Percentiles rank a stretch among this genome's conserved stretches.
These are phyloP conservation scores for Ammodytes dubius DNA, from an alignment of 2,113 vertebrate species.

Conservation along the genomic window DNA sequence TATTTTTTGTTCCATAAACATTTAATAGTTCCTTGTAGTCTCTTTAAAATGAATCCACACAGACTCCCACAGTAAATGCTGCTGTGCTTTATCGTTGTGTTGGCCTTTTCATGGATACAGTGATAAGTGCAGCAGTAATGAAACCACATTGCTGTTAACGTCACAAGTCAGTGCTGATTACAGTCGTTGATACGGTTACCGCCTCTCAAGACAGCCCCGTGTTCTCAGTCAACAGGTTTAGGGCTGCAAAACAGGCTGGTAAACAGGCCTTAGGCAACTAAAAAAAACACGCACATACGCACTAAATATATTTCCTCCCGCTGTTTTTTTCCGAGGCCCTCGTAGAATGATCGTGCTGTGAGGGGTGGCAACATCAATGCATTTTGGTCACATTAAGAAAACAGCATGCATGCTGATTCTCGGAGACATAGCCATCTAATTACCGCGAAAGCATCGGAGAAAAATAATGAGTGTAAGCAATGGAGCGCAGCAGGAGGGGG, in stretches of 20 bases:
- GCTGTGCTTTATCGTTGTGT: constrained; percentile 8
- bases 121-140: constrained; percentile 58
- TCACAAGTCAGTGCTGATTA: constrained; percentile 36
- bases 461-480: constrained; percentile 60
- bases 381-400: constrained; percentile 56
- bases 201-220: neutral
- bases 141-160: constrained; percentile 36
- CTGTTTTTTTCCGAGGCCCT: neutral
- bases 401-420: constrained; percentile 25
- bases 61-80: neutral
- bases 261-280: constrained; percentile 22
- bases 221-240: constrained; percentile 16
- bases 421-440: constrained; percentile 56
- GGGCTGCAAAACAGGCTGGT: constrained; percentile 8
- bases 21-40: too few species aligned
- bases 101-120: constrained; percentile 32
- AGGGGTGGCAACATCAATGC: constrained; percentile 40
- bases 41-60: constrained; percentile 1
- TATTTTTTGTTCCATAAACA: neutral
- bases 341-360: neutral
- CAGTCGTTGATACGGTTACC: constrained; percentile 15
- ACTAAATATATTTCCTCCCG: neutral
- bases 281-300: neutral
- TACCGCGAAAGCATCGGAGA: constrained; percentile 17
- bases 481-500: constrained; percentile 48